Conservation (phyloP, 2,888 invertebrate species). For the Scrobipalpa atriplicella region DNA sequence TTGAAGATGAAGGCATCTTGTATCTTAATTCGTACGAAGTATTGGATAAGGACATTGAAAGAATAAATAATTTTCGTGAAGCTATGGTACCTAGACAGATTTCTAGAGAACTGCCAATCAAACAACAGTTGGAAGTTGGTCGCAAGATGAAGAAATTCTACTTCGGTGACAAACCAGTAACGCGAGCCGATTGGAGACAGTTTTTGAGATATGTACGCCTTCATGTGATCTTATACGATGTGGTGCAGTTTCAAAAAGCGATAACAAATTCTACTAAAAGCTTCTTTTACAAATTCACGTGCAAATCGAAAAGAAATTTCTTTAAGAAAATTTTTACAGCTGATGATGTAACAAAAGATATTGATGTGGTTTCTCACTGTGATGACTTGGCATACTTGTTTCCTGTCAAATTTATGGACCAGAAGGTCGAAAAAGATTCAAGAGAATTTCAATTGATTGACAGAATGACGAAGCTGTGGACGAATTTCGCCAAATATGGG, state of each 20-base stretch:
- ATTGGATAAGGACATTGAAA: constrained; percentile 40
- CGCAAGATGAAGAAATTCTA: constrained; percentile 53
- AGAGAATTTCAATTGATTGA: constrained; percentile 52
- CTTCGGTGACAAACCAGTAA: constrained; percentile 43
- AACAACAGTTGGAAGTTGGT: constrained; percentile 51
- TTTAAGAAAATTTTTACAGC: constrained; percentile 42
- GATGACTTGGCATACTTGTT: constrained; percentile 61
- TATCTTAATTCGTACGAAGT: constrained; percentile 34
- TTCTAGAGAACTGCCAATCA: constrained; percentile 43
- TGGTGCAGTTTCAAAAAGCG: constrained; percentile 44
- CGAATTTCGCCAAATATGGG: constrained; percentile 69
- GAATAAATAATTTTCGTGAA: constrained; percentile 44
- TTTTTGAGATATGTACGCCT: constrained; percentile 43
- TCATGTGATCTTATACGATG: constrained; percentile 47
- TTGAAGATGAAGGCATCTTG: constrained; percentile 85
- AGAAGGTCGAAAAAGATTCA: constrained; percentile 44
- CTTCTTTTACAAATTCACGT: constrained; percentile 60
- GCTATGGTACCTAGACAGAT: constrained; percentile 52
- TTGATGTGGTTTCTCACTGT: constrained; percentile 45
- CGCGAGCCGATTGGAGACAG: constrained; percentile 42
- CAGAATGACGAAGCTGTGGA: constrained; percentile 59
- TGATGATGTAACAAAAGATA: constrained; percentile 36
- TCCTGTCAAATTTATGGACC: constrained; percentile 38
- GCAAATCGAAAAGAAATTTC: constrained; percentile 55
- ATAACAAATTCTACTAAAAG: constrained; percentile 41